A percentile compares a stretch with the other conserved stretches of the same genome.
These are phyloP conservation scores for Dexiosoma caninum DNA, from an alignment of 2,888 invertebrate genomes.

Conservation along the genomic window DNA sequence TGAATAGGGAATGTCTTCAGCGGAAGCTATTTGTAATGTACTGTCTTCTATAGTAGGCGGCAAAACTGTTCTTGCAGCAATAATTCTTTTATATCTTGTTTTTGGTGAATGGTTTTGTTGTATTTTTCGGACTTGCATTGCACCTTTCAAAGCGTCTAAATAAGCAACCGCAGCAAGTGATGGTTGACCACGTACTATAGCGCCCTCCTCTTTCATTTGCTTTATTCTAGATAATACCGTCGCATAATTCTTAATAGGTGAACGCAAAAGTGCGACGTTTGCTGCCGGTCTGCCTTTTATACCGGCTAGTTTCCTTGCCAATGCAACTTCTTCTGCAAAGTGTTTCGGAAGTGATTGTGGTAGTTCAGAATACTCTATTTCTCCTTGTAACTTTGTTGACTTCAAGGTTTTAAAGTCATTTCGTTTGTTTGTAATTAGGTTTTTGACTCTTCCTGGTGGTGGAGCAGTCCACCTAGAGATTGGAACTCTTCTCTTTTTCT, in stretches of 20 bases:
- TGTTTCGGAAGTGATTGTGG: conserved; percentile 13
- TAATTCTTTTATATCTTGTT: conserved; percentile 31
- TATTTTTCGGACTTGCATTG: conserved; percentile 8
- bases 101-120: conserved; percentile 28
- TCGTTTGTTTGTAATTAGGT: conserved; percentile 23
- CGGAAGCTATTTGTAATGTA: not conserved
- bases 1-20: conserved; percentile 19
- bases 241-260: conserved; percentile 23
- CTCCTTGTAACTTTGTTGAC: not conserved
- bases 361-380: not conserved
- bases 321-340: conserved; percentile 21
- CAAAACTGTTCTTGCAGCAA: not conserved
- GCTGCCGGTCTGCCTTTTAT: conserved; percentile 28
- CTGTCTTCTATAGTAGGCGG: not conserved
- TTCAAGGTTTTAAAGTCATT: not conserved
- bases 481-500: conserved; percentile 36
- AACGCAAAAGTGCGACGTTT: not conserved
- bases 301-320: conserved; percentile 40
- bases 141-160: conserved; percentile 19
- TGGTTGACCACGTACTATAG: conserved; percentile 4
- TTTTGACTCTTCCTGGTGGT: conserved; percentile 5
- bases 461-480: conserved; percentile 32
- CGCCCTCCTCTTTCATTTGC: conserved; percentile 6
- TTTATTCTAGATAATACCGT: conserved; percentile 18
- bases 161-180: conserved; percentile 37